Base-by-base conservation (phyloP, 1,140 invertebrate species). In the Drosophila repletoides region DNA sequence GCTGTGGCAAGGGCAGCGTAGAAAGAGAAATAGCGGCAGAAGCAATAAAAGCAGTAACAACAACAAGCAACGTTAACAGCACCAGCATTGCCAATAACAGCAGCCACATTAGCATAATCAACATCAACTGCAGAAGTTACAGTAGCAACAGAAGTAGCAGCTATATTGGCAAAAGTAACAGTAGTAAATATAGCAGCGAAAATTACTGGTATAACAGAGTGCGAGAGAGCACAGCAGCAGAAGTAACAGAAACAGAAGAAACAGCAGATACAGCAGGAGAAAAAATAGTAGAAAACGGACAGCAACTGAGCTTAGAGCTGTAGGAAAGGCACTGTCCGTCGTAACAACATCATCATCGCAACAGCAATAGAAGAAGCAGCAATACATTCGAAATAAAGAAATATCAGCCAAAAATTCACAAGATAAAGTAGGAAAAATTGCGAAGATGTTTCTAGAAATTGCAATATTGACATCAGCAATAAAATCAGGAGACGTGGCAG, bases 241-340 rank as follows among this genome's bases (percentile, higher is more conserved):
- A 7, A 17, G 14, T 14, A 10, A 15, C 22, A 12, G n/a, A 24
- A 7, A 22, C 7, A 17, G n/a, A 1, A 12, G 41, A 5, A 34
- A 9, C 5, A 21, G 28, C 15, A n/a, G 24, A 33, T 67, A 40
- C 40, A 71, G 36, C 48, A 80, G 72, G 65, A 70, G 59, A 59
- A 28, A 9, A n/a, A n/a, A n/a, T n/a, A n/a, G n/a, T n/a, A n/a
- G n/a, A n/a, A n/a, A n/a, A n/a, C n/a, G n/a, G n/a, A n/a, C n/a
- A n/a, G n/a, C n/a, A n/a, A n/a, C n/a, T n/a, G n/a, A n/a, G n/a
- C n/a, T n/a, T n/a, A n/a, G n/a, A n/a, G n/a, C n/a, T n/a, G n/a
- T n/a, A n/a, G n/a, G n/a, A n/a, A n/a, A n/a, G n/a, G n/a, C n/a
- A n/a, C n/a, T n/a, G n/a, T n/a, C n/a, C n/a, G n/a, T n/a, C n/a